Conservation (phyloP, 1,140 invertebrate species). For the Colletes gigas region DNA sequence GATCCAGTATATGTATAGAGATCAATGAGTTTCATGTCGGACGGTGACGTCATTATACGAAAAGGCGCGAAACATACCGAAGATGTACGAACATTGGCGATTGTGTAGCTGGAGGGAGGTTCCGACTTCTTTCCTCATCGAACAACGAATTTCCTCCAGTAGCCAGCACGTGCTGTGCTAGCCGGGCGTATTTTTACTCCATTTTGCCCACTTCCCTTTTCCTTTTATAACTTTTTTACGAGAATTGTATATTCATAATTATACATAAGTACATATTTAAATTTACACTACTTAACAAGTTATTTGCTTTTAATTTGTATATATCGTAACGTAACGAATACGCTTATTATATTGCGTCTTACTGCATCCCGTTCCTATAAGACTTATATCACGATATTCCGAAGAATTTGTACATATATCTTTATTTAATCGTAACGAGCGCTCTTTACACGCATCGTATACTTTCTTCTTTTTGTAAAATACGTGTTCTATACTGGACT, state of each 20-base stretch:
- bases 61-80: constrained; percentile 45
- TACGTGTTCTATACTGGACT: neutral
- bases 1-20: too few species aligned
- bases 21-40: constrained; percentile 25
- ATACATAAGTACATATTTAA: constrained; percentile 24
- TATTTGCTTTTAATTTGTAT: constrained; percentile 17
- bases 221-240: constrained; percentile 37
- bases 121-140: constrained; percentile 50
- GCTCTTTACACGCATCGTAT: constrained; percentile 64
- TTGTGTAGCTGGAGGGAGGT: constrained; percentile 42
- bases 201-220: constrained; percentile 49
- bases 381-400: constrained; percentile 10
- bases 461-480: constrained; percentile 7
- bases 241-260: constrained; percentile 19
- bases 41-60: constrained; percentile 52
- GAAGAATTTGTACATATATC: constrained; percentile 53
- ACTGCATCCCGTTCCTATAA: constrained; percentile 37
- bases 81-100: constrained; percentile 35
- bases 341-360: constrained; percentile 55
- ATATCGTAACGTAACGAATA: constrained; percentile 55
- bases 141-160: constrained; percentile 62
- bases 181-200: constrained; percentile 61
- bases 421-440: constrained; percentile 51
- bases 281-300: constrained; percentile 14
- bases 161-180: constrained; percentile 75